A percentile compares a stretch with the other conserved stretches of the same genome.
These are phyloP conservation scores for Protonibea diacanthus DNA, from an alignment of 2,797 vertebrate species.

Conservation along the genomic window DNA sequence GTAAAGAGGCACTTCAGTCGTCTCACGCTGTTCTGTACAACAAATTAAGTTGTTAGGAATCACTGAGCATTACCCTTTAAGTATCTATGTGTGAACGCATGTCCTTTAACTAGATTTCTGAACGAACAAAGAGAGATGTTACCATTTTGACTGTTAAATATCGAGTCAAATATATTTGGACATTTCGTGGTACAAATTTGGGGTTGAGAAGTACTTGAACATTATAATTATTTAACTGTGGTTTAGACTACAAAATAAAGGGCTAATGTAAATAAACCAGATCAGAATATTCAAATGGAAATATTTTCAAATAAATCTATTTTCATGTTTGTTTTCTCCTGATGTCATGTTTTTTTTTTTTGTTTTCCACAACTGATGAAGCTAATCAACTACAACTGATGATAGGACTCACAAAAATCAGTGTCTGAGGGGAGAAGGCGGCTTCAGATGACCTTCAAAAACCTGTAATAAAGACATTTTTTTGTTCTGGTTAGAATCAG, in stretches of 20 bases:
- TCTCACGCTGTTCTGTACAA: too few species aligned
- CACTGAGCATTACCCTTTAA: constrained; percentile 8
- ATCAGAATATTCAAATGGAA: constrained; percentile 33
- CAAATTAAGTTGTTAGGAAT: constrained; percentile 1
- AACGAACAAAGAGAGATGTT: constrained; percentile 19
- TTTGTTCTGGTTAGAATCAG: neutral
- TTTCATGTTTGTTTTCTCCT: constrained; percentile 44
- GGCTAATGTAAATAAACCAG: constrained; percentile 56
- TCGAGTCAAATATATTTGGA: constrained; percentile 3
- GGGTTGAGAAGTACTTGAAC: constrained; percentile 1
- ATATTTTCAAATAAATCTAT: constrained; percentile 76
- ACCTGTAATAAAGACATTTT: neutral
- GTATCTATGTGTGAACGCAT: constrained; percentile 3
- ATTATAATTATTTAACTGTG: constrained; percentile 4
- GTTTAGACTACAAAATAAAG: constrained; percentile 19
- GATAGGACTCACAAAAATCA: neutral
- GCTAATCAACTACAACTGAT: too few species aligned
- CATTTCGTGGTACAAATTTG: constrained; percentile 21
- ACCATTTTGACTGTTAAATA: neutral
- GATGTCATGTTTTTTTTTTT: neutral
- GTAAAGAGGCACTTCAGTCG: neutral
- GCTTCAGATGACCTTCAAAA: neutral
- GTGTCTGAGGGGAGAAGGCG: neutral
- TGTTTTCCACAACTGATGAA: neutral
- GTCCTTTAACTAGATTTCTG: constrained; percentile 30